Conservation (phyloP, 2,113 vertebrate genomes). For the Sitta europaea region DNA sequence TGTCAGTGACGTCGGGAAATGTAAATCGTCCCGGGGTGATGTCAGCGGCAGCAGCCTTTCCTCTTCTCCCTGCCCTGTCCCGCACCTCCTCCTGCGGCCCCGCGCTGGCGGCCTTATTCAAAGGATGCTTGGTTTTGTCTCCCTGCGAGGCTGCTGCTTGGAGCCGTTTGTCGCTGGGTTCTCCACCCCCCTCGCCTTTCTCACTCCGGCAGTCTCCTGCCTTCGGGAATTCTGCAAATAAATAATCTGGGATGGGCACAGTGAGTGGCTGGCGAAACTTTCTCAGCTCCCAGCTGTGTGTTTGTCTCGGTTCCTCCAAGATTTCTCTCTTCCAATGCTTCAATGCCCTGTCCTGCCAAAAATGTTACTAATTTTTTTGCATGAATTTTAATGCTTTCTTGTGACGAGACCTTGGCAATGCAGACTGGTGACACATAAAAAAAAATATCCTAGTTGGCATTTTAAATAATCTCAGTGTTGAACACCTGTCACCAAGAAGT, state of each 20-base stretch:
- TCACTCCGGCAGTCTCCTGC: background rate
- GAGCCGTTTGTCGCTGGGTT: background rate
- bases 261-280: background rate
- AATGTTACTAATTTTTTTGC: background rate
- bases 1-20: background rate
- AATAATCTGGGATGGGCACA: background rate
- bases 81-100: background rate
- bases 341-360: background rate
- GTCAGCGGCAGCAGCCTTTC: background rate
- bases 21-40: background rate
- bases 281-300: background rate
- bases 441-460: background rate
- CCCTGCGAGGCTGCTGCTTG: background rate
- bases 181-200: background rate
- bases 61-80: background rate
- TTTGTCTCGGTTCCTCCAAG: background rate
- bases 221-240: background rate
- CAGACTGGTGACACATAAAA: background rate
- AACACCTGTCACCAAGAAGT: constrained; percentile 13
- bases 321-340: background rate
- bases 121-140: background rate
- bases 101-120: background rate
- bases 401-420: background rate
- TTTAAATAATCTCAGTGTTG: background rate
- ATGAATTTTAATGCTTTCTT: background rate